Evolutionary conservation across 2,888 invertebrate genomes (phyloP).

Genomic region (Alitta virens): DNA sequence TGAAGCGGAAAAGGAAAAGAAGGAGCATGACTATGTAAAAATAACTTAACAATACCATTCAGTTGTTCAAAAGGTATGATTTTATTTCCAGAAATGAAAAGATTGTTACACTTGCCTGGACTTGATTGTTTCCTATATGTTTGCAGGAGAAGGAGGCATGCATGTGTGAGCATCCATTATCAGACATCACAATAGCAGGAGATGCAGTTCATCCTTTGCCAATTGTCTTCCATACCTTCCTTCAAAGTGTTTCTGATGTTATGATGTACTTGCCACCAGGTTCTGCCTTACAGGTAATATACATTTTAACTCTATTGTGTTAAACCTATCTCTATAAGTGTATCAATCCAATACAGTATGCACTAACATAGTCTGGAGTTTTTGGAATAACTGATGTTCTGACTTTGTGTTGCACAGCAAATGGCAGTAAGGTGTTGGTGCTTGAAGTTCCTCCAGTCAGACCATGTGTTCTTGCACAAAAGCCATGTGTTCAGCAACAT

Average conservation of each 20-base stretch:
- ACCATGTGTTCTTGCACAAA: constrained; percentile 87
- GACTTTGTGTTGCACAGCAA: constrained; percentile 64
- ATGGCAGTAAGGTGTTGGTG: constrained; percentile 94
- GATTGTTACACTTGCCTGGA: no score
- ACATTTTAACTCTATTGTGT: background rate
- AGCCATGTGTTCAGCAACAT: constrained; percentile 94
- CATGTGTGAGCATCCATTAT: constrained; percentile 74
- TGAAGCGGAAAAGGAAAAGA: constrained; percentile 37
- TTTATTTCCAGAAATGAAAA: no score
- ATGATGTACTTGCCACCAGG: constrained; percentile 85
- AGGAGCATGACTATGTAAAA: constrained; percentile 33
- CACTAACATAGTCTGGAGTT: no score
- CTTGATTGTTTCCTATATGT: no score
- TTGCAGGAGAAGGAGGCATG: constrained; percentile 38
- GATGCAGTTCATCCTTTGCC: constrained; percentile 61
- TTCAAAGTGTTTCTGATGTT: constrained; percentile 88
- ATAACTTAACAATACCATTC: background rate
- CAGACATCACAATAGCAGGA: constrained; percentile 73
- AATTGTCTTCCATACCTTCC: constrained; percentile 77
- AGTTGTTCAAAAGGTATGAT: no score
- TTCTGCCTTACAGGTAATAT: constrained; percentile 66
- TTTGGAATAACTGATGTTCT: no score
- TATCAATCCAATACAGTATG: no score
- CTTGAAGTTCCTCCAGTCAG: constrained; percentile 80
- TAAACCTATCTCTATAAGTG: no score